Conservation (phyloP, 2,888 invertebrate species). For the Protonemura montana region DNA sequence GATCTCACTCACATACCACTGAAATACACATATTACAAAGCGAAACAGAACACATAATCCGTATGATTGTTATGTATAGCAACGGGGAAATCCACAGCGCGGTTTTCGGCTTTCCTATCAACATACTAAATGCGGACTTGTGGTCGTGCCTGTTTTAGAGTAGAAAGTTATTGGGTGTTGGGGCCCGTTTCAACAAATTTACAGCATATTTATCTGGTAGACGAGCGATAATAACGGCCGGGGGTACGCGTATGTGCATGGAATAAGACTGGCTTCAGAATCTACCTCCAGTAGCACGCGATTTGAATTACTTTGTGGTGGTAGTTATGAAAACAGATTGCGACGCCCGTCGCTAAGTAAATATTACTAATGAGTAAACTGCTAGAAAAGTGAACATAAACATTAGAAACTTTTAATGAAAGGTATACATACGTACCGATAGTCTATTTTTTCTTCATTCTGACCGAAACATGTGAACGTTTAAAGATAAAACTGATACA, state of each 20-base stretch:
- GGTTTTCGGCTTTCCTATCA: slow-evolving; percentile 19
- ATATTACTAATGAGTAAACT: slow-evolving; percentile 12
- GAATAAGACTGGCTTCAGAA: neutral
- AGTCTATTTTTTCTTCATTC: neutral
- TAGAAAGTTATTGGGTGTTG: slow-evolving; percentile 1
- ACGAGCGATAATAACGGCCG: slow-evolving; percentile 1
- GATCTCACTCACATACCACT: neutral
- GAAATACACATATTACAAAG: slow-evolving; percentile 8
- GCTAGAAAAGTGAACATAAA: slow-evolving; percentile 7
- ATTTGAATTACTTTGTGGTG: neutral
- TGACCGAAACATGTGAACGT: neutral
- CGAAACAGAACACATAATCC: slow-evolving; percentile 29
- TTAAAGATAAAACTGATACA: neutral
- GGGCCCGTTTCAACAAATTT: neutral
- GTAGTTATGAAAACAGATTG: neutral
- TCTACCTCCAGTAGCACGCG: neutral
- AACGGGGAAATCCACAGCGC: neutral
- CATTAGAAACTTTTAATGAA: neutral
- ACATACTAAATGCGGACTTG: slow-evolving; percentile 12
- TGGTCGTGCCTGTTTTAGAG: neutral
- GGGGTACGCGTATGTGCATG: neutral
- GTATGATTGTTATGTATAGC: slow-evolving; percentile 38
- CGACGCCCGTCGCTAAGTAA: neutral
- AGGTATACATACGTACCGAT: neutral
- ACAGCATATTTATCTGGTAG: slow-evolving; percentile 15